phyloP scores from a whole-genome alignment of 2,797 vertebrate species.

The Hemibagrus guttatus region DNA sequence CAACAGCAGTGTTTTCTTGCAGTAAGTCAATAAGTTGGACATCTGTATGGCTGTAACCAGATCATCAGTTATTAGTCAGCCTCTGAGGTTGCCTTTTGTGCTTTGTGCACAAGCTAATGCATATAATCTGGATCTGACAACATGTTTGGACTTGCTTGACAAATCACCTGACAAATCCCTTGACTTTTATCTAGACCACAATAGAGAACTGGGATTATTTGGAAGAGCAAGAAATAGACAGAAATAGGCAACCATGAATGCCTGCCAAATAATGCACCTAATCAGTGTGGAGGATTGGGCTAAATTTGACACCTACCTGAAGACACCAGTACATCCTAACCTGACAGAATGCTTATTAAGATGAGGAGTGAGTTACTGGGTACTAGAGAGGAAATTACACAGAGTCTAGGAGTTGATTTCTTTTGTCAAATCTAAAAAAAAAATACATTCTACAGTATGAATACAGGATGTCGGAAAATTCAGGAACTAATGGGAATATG shows the following conservation, averaged over 20 bases:
- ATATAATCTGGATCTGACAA: neutral
- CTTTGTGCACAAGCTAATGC: neutral
- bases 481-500: neutral
- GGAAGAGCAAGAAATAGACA: neutral
- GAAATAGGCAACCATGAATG: neutral
- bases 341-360: neutral
- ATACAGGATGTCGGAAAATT: neutral
- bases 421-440: neutral
- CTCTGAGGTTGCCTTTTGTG: neutral
- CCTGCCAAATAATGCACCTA: neutral
- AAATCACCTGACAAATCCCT: neutral
- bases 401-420: neutral
- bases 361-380: neutral
- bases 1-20: neutral
- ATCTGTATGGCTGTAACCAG: neutral
- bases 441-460: neutral
- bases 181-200: neutral
- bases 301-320: neutral
- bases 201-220: too few relatives aligned
- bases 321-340: neutral
- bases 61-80: neutral
- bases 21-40: neutral
- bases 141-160: constrained; percentile 1
- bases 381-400: neutral
- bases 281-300: neutral